Evolutionary conservation across 2,888 invertebrate species (phyloP).

Genomic region (Synanthedon formicaeformis): DNA sequence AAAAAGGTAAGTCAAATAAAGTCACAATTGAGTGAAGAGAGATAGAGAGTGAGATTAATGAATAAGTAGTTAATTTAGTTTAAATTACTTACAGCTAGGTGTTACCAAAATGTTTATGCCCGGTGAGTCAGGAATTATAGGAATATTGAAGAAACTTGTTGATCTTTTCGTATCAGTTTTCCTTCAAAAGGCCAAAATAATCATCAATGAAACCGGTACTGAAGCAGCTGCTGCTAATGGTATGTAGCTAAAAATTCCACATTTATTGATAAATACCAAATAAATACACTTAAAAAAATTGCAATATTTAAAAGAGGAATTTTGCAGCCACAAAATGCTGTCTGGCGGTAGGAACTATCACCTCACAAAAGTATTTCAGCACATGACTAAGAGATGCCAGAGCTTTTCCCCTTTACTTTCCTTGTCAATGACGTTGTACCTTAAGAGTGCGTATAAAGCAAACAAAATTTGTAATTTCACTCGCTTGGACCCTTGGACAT

Average conservation of each 20-base stretch:
- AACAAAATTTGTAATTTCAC: no score
- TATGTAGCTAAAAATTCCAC: conserved; percentile 11
- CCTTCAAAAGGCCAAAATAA: conserved; percentile 29
- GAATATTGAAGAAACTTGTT: conserved; percentile 18
- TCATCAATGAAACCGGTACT: conserved; percentile 33
- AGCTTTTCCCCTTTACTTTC: no score
- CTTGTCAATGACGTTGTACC: no score
- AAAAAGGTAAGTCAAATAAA: conserved; percentile 15
- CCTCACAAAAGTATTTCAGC: no score
- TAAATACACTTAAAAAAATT: not conserved
- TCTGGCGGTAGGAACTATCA: no score
- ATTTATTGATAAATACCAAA: not conserved
- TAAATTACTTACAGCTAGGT: not conserved
- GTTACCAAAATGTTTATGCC: conserved; percentile 16
- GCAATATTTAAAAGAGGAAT: not conserved
- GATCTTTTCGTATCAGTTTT: conserved; percentile 19
- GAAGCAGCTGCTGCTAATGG: conserved; percentile 43
- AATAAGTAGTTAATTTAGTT: no score
- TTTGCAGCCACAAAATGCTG: no score
- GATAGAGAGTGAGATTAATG: no score
- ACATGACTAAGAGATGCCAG: no score
- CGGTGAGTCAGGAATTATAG: conserved; percentile 14
- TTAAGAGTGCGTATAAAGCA: no score
- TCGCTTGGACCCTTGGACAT: no score
- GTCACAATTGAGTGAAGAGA: no score